Base-by-base conservation (phyloP, 2,888 invertebrate genomes). In the Alentia gelatinosa region DNA sequence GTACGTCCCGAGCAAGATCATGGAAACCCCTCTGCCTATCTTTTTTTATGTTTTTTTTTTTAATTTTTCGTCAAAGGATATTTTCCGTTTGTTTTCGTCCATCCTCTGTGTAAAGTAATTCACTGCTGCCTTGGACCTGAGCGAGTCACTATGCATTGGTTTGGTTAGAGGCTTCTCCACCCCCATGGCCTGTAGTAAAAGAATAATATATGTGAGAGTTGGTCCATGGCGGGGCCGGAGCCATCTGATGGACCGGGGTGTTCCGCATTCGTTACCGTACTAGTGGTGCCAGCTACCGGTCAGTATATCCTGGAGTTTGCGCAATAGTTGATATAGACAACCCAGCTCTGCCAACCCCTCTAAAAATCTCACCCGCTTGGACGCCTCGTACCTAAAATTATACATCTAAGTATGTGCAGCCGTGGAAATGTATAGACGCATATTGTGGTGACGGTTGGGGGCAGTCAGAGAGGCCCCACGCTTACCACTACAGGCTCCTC, bases 81-180 rank as follows among this genome's bases (percentile, higher is more conserved):
- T 74, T 74, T 74, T 74, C 56, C 33, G n/a, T 47, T 9, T 47
- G 47, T 47, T 47, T 47, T 47, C 19, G 9, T 47, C 19, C 9
- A 19, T 9, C 23, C 39, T 79, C 79, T 79, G 35, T 79, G 79
- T 79, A 79, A 79, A 79, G 79, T 79, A 79, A 79, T 79, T 79
- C 79, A 79, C 79, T 79, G 79, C 79, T 79, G 79, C 79, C 79
- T 79, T 79, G 79, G 79, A 79, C 39, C 37, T 79, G 39, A 35
- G 79, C 79, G 39, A 79, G 79, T 79, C 79, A 79, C 79, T 79
- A 79, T 79, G 79, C 79, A 79, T 79, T 37, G 79, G 79, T 79
- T 79, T 79, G 79, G 79, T 79, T 79, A 79, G 39, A 79, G 79
- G 37, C 79, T 79, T 79, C 79, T 79, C 39, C n/a, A 79, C 37